These are phyloP conservation scores for Cervus canadensis DNA, from an alignment of 2,113 vertebrate species.

Conservation along the genomic window DNA sequence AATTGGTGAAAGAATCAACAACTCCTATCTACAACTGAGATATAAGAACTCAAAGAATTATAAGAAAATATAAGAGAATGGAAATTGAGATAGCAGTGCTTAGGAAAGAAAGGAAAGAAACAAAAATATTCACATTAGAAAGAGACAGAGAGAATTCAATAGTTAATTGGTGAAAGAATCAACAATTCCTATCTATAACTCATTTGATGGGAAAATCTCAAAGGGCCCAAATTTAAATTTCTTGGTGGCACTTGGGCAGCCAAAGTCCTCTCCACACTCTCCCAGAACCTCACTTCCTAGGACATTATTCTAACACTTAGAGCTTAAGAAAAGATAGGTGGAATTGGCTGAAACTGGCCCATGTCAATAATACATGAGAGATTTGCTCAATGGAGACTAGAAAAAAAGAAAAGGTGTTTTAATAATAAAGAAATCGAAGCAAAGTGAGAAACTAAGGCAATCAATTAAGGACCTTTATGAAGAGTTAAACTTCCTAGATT, in stretches of 20 bases:
- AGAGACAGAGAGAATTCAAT: background rate
- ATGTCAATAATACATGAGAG: background rate
- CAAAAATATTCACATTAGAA: background rate
- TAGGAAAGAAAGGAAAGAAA: background rate
- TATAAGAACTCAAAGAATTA: background rate
- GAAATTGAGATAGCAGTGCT: background rate
- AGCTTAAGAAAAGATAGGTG: background rate
- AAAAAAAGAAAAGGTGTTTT: background rate
- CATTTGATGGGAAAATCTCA: background rate
- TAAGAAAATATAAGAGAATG: background rate
- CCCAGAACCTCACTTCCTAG: background rate
- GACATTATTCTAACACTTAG: background rate
- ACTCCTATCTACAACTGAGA: background rate
- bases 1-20: background rate
- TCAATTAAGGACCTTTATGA: background rate
- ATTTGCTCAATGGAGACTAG: background rate
- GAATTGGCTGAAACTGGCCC: background rate
- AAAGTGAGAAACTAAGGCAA: background rate
- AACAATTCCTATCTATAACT: background rate
- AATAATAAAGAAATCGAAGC: background rate
- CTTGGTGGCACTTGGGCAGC: background rate
- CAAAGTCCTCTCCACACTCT: background rate
- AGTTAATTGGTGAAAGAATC: background rate
- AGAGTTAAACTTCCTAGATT: background rate
- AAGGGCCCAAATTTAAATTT: background rate